A percentile compares a stretch with the other conserved stretches of the same genome.
Evolutionary conservation across 2,113 vertebrate species (phyloP).

Genomic region (Festucalex cinctus): DNA sequence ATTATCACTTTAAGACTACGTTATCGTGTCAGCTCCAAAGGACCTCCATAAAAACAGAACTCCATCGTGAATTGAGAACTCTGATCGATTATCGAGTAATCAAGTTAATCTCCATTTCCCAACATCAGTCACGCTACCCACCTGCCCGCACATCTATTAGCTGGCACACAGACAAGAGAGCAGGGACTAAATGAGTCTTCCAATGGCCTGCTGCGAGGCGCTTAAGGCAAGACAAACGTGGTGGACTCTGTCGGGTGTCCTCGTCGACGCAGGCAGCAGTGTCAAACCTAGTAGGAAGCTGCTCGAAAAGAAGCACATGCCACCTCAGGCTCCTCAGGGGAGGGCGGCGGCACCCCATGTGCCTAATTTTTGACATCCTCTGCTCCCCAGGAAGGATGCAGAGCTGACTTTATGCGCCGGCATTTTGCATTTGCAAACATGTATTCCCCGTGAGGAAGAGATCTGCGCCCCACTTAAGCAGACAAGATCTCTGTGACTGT

Average conservation of each 20-base stretch:
- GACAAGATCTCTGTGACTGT: conserved; percentile 29
- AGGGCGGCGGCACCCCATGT: background rate
- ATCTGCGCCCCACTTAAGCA: conserved; percentile 34
- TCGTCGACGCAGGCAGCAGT: conserved; percentile 46
- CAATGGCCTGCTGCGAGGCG: conserved; percentile 51
- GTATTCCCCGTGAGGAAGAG: conserved; percentile 39
- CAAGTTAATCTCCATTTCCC: background rate
- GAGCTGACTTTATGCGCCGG: conserved; percentile 41
- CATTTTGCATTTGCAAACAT: conserved; percentile 61
- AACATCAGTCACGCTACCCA: background rate
- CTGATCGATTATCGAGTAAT: background rate
- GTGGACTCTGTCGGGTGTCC: conserved; percentile 60
- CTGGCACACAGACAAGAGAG: conserved; percentile 37
- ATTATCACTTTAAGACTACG: too few species aligned
- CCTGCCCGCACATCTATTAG: conserved; percentile 29
- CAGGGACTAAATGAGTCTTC: conserved; percentile 45
- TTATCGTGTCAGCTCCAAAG: too few species aligned
- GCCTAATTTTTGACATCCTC: conserved; percentile 66
- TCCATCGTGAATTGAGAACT: background rate
- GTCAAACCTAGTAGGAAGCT: conserved; percentile 60
- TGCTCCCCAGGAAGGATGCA: conserved; percentile 32
- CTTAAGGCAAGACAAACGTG: conserved; percentile 21
- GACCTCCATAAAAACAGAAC: background rate
- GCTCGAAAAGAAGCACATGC: conserved; percentile 63
- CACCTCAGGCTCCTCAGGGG: conserved; percentile 51